phyloP scores from a whole-genome alignment of 1,140 invertebrate genomes.

The Potamilus streckersoni region DNA sequence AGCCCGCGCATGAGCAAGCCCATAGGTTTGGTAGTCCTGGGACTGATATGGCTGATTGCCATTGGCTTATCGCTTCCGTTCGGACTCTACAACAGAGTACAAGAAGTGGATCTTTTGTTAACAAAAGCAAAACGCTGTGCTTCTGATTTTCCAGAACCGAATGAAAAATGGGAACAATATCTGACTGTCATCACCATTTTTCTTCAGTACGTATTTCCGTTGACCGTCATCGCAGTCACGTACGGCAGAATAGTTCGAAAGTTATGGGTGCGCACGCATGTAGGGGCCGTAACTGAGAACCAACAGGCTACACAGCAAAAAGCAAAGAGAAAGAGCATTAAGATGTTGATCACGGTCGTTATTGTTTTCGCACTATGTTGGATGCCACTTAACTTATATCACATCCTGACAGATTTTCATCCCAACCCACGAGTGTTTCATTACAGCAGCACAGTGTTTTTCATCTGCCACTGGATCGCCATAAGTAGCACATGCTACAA shows the following conservation, averaged over 20 bases:
- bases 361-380: slow-evolving; percentile 67
- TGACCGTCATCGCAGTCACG: slow-evolving; percentile 64
- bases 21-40: slow-evolving; percentile 62
- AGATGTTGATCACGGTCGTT: slow-evolving; percentile 64
- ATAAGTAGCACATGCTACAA: slow-evolving; percentile 71
- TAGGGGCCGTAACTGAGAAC: slow-evolving; percentile 36
- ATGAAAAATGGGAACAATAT: slow-evolving; percentile 51
- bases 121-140: slow-evolving; percentile 57
- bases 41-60: slow-evolving; percentile 68
- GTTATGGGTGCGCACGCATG: slow-evolving; percentile 42
- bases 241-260: slow-evolving; percentile 54
- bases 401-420: slow-evolving; percentile 68
- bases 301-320: slow-evolving; percentile 41
- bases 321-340: slow-evolving; percentile 59
- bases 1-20: slow-evolving; percentile 62
- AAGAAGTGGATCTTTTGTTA: slow-evolving; percentile 36
- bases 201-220: slow-evolving; percentile 70
- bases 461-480: slow-evolving; percentile 69
- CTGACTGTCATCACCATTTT: slow-evolving; percentile 67
- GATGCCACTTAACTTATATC: slow-evolving; percentile 70
- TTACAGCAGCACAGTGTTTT: slow-evolving; percentile 57
- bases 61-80: slow-evolving; percentile 68
- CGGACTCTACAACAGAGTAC: slow-evolving; percentile 64
- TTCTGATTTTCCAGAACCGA: slow-evolving; percentile 52
- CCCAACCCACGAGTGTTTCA: slow-evolving; percentile 39